Conservation (phyloP, 2,888 invertebrate species). For the Drosophila emarginata region DNA sequence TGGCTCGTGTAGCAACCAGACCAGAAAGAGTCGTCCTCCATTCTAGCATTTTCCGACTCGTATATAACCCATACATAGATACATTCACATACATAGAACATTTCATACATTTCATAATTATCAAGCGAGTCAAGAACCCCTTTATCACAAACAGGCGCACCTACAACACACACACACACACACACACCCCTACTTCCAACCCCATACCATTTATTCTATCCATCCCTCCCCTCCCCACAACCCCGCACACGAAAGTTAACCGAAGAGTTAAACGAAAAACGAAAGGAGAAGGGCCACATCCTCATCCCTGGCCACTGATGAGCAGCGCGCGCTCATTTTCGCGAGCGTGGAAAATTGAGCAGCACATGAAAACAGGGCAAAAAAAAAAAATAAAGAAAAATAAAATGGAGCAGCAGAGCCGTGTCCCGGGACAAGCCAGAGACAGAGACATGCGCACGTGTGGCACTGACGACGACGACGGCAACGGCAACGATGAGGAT, state of each 20-base stretch:
- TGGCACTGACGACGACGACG: constrained; percentile 37
- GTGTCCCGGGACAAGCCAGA: constrained; percentile 31
- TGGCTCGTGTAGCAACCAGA: constrained; percentile 47
- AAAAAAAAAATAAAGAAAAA: constrained; percentile 37
- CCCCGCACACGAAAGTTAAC: constrained; percentile 46
- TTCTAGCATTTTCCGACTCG: constrained; percentile 3
- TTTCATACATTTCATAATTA: constrained; percentile 75
- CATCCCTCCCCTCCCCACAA: constrained; percentile 6
- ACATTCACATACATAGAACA: constrained; percentile 35
- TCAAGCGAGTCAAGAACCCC: constrained; percentile 73
- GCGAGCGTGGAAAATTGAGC: constrained; percentile 72
- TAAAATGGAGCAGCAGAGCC: constrained; percentile 55
- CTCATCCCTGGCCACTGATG: constrained; percentile 7
- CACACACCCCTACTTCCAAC: background rate
- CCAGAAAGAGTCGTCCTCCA: constrained; percentile 36
- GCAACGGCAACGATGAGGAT: too few relatives aligned
- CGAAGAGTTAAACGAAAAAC: constrained; percentile 37
- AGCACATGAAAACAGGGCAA: too few relatives aligned
- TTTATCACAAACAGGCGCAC: constrained; percentile 70
- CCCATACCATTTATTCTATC: background rate
- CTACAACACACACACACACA: constrained; percentile 45
- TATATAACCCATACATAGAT: constrained; percentile 58
- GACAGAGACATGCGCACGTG: constrained; percentile 73
- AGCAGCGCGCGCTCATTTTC: constrained; percentile 66
- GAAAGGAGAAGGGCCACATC: constrained; percentile 20